These are phyloP conservation scores for Fistularia tabacaria DNA, from an alignment of 2,797 vertebrate species.

Conservation along the genomic window DNA sequence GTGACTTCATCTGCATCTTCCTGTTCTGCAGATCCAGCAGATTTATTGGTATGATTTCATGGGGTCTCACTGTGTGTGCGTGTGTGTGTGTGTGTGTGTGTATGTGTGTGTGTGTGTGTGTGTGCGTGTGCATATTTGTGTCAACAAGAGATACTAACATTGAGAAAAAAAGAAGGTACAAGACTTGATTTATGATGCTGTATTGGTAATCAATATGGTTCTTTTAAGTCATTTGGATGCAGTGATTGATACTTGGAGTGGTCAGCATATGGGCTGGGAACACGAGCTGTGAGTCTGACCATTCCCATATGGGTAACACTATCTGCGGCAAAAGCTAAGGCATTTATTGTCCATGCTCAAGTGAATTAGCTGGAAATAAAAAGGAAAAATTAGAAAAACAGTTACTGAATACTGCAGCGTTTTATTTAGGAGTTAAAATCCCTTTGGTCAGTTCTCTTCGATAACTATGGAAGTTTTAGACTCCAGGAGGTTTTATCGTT, in stretches of 20 bases:
- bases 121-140: slow-evolving; percentile 6
- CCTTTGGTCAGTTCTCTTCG: not conserved
- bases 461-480: not conserved
- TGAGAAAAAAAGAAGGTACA: slow-evolving; percentile 23
- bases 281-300: slow-evolving; percentile 51
- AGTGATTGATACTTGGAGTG: slow-evolving; percentile 68
- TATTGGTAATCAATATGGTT: slow-evolving; percentile 74
- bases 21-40: slow-evolving; percentile 17
- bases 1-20: slow-evolving; percentile 46
- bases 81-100: slow-evolving; percentile 11
- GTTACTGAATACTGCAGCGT: slow-evolving; percentile 5
- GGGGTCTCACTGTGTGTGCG: slow-evolving; percentile 4
- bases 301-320: slow-evolving; percentile 66
- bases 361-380: slow-evolving; percentile 63
- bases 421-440: not conserved
- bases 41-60: slow-evolving; percentile 44
- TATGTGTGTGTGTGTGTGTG: slow-evolving; percentile 6
- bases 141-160: slow-evolving; percentile 1
- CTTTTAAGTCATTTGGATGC: slow-evolving; percentile 66
- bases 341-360: slow-evolving; percentile 65
- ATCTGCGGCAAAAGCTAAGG: slow-evolving; percentile 44
- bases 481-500: slow-evolving; percentile 3
- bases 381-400: slow-evolving; percentile 25
- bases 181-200: slow-evolving; percentile 66
- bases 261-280: slow-evolving; percentile 66